Conservation (phyloP, 2,797 vertebrate genomes). For the Poeciliopsis presidionis region DNA sequence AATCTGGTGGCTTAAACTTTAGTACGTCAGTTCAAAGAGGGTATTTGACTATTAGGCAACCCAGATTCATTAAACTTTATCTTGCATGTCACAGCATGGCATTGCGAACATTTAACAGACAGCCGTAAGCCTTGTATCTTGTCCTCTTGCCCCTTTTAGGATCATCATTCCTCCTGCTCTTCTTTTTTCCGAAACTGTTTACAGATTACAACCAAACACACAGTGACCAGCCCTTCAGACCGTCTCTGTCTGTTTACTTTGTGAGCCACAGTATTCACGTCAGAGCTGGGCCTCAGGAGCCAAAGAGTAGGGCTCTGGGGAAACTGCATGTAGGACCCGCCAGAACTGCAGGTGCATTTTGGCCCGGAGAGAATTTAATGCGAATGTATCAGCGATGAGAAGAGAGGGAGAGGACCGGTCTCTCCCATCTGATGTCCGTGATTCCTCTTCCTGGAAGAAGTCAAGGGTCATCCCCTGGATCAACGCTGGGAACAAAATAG, state of each 20-base stretch:
- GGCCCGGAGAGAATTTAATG: constrained; percentile 37
- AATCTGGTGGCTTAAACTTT: constrained; percentile 22
- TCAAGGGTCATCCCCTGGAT: constrained; percentile 66
- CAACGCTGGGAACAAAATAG: constrained; percentile 67
- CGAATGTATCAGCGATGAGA: constrained; percentile 45
- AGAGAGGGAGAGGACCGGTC: constrained; percentile 36
- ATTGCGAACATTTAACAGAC: constrained; percentile 65
- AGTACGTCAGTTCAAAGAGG: constrained; percentile 29
- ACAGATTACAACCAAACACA: constrained; percentile 71
- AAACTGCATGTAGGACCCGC: constrained; percentile 28
- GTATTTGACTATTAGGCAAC: constrained; percentile 33
- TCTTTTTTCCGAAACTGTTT: constrained; percentile 72
- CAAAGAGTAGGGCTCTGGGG: constrained; percentile 45
- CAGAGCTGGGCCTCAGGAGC: constrained; percentile 57
- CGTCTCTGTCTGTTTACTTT: constrained; percentile 73
- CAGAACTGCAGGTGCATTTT: constrained; percentile 70
- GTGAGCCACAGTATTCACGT: constrained; percentile 51
- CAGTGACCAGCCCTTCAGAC: constrained; percentile 63
- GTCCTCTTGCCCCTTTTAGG: constrained; percentile 47
- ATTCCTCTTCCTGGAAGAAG: constrained; percentile 55
- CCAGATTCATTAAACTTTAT: constrained; percentile 66
- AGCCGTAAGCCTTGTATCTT: constrained; percentile 65
- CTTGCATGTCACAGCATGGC: constrained; percentile 38
- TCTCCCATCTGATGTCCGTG: constrained; percentile 53
- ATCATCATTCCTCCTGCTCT: constrained; percentile 63